Evolutionary conservation across 2,888 invertebrate species (phyloP), one percentile per base, ranked within the genome.

Genomic region (Nomada lathburiana): DNA sequence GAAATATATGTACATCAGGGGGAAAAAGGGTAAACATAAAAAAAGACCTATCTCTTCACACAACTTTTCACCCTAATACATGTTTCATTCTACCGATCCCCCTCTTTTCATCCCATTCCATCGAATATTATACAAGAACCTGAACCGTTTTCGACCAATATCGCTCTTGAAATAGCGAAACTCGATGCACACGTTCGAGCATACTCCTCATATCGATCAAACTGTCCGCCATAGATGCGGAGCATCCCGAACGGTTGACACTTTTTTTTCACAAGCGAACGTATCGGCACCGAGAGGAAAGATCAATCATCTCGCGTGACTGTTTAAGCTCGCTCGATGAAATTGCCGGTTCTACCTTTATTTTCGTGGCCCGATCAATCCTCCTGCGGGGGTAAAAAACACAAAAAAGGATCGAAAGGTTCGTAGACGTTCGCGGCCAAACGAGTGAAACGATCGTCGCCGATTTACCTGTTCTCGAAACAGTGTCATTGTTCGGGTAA

Each of bases 401-500:
- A 75, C 73, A 77, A 62, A 62, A 64, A 70, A 57, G 60, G 62
- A 69, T 44, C 52, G 65, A 62, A 55, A 42, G 26, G 59, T 52
- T 63, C 29, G 67, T 47, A 47, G 60, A 52, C 20, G 50, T 60
- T 47, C 20, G 44, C 18, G 70, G 73, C 53, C 78, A 76, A 83
- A 59, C 71, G 78, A 69, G 67, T 57, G 76, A 72, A 83, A 87
- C 87, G 85, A 88, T 87, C 80, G 83, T 69, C 73, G 77, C 74
- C 78, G 78, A 71, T 78, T 77, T 81, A 72, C 47, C 76, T 67
- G 76, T 55, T 73, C 76, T 83, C 65, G 85, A 84, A 88, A 88
- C 87, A 88, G 85, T 87, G 82, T 89, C 87, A 85, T 88, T 88
- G 87, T 74, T 87, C 71, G 83, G 36, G 67, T 88, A 88, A 88